phyloP scores from a whole-genome alignment of 2,797 vertebrate species.

The Telmatherina bonti region DNA sequence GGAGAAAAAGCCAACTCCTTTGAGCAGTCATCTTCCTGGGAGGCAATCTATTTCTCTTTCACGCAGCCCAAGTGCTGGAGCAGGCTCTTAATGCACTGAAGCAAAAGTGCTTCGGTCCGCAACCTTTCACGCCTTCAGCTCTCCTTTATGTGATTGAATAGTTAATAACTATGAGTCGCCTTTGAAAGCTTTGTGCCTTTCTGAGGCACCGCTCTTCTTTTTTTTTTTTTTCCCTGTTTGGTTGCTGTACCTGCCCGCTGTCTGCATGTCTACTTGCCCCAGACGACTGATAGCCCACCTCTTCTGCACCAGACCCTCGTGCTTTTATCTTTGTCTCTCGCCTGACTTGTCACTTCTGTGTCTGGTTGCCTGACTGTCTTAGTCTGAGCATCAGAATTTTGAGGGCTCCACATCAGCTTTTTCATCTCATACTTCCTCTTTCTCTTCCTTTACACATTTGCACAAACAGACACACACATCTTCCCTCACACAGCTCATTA shows the following conservation, averaged over 20 bases:
- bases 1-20: conserved; percentile 73
- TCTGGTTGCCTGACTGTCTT: conserved; percentile 62
- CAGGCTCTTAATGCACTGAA: conserved; percentile 87
- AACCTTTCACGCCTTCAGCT: conserved; percentile 87
- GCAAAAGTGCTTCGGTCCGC: conserved; percentile 87
- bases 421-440: conserved; percentile 54
- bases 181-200: conserved; percentile 80
- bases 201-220: conserved; percentile 71
- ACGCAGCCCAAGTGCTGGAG: conserved; percentile 79
- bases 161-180: conserved; percentile 86
- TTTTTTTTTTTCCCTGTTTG: conserved; percentile 73
- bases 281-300: conserved; percentile 65
- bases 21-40: conserved; percentile 85
- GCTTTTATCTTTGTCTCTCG: conserved; percentile 65
- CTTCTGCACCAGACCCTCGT: conserved; percentile 50
- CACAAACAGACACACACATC: conserved; percentile 41
- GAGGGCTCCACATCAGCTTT: conserved; percentile 56
- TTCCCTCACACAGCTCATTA: conserved; percentile 80
- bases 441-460: conserved; percentile 42
- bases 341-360: conserved; percentile 58
- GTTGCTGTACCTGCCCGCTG: conserved; percentile 70
- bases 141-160: conserved; percentile 88
- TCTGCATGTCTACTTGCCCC: conserved; percentile 63
- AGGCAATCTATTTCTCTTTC: conserved; percentile 86
- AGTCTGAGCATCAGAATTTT: conserved; percentile 61